Evolutionary conservation across 1,140 invertebrate genomes (phyloP).

Genomic region (Ylistrum balloti): DNA sequence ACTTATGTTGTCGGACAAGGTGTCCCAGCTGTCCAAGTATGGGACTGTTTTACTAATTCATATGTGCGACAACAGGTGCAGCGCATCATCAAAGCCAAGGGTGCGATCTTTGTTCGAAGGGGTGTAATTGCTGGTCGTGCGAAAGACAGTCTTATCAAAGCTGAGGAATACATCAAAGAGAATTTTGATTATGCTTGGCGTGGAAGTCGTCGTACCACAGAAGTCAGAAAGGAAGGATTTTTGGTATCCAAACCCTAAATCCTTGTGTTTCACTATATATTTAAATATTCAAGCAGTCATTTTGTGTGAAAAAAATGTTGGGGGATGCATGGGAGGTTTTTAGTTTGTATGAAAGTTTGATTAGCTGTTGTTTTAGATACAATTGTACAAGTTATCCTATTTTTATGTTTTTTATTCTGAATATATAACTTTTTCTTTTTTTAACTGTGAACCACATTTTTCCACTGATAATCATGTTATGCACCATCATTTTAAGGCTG

Average conservation of each 20-base stretch:
- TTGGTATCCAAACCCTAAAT: slow-evolving; percentile 52
- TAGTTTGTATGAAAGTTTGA: too few species aligned
- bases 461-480: too few species aligned
- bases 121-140: slow-evolving; percentile 49
- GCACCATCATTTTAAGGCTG: too few species aligned
- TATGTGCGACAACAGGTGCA: slow-evolving; percentile 49
- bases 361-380: too few species aligned
- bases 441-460: too few species aligned
- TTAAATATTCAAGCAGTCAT: background rate
- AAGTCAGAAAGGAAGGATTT: slow-evolving; percentile 55
- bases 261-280: background rate
- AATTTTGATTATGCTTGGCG: slow-evolving; percentile 64
- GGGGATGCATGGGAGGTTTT: too few species aligned
- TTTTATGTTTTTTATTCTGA: too few species aligned
- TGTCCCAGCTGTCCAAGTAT: slow-evolving; percentile 31
- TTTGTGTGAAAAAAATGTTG: too few species aligned
- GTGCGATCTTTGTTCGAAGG: slow-evolving; percentile 49
- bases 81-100: slow-evolving; percentile 58
- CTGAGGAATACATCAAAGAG: slow-evolving; percentile 52
- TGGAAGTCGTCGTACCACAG: slow-evolving; percentile 32
- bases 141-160: slow-evolving; percentile 48
- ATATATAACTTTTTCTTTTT: too few species aligned
- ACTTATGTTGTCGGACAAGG: slow-evolving; percentile 2
- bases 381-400: too few species aligned
- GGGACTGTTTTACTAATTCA: slow-evolving; percentile 47